Evolutionary conservation across 2,888 invertebrate species (phyloP).

Genomic region (Netelia melanura): DNA sequence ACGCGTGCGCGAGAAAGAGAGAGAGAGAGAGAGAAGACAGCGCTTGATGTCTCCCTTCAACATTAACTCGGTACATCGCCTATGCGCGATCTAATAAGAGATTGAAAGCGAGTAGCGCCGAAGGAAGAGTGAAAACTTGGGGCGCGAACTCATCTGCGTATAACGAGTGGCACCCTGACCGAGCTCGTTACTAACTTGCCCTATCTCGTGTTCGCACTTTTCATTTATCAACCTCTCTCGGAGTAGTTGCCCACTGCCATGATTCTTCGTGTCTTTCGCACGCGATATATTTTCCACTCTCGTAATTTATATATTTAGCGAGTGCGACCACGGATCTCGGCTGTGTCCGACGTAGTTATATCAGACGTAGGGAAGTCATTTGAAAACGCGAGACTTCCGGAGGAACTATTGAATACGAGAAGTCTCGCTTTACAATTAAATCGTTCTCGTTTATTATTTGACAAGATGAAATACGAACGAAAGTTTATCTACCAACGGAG

Average conservation of each 20-base stretch:
- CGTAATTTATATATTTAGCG: not conserved
- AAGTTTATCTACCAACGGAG: too few relatives aligned
- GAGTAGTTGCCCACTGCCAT: not conserved
- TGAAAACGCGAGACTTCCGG: slow-evolving; percentile 47
- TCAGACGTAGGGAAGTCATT: slow-evolving; percentile 36
- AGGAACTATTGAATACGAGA: not conserved
- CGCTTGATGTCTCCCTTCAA: not conserved
- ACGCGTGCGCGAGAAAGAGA: not conserved
- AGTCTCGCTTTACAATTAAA: not conserved
- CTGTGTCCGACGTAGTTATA: slow-evolving; percentile 2
- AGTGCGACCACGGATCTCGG: too few relatives aligned
- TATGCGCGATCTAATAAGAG: not conserved
- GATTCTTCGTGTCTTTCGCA: slow-evolving; percentile 15
- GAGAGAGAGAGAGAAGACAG: not conserved
- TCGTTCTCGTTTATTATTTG: not conserved
- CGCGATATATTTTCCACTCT: slow-evolving; percentile 15
- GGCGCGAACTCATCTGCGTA: slow-evolving; percentile 51
- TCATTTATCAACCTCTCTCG: not conserved
- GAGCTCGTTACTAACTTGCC: slow-evolving; percentile 27
- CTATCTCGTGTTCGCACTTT: slow-evolving; percentile 18
- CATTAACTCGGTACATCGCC: not conserved
- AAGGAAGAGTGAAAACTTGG: not conserved
- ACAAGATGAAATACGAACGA: too few relatives aligned
- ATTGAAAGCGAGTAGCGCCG: not conserved
- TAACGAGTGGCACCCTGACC: slow-evolving; percentile 71